These are phyloP conservation scores for Alsophila aescularia DNA, from an alignment of 2,888 invertebrate species.

Conservation along the genomic window DNA sequence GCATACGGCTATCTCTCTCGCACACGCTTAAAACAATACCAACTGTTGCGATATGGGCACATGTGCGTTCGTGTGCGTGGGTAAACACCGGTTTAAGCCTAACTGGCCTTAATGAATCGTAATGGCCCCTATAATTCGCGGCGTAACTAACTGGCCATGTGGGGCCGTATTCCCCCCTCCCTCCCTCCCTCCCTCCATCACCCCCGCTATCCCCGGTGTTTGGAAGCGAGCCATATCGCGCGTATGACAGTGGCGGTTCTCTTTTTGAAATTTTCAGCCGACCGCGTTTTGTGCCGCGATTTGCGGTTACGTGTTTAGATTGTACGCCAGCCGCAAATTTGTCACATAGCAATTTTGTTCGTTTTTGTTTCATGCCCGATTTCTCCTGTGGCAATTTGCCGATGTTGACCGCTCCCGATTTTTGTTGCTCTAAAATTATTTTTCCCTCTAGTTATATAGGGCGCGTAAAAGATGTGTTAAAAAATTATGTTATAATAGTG, in stretches of 20 bases:
- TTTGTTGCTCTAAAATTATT: not conserved
- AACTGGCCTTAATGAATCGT: slow-evolving; percentile 86
- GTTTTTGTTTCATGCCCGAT: slow-evolving; percentile 36
- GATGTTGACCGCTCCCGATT: not conserved
- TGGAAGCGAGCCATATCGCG: slow-evolving; percentile 82
- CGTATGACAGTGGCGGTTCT: slow-evolving; percentile 74
- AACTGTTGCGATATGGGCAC: slow-evolving; percentile 64
- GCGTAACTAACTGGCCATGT: slow-evolving; percentile 85
- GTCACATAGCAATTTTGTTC: slow-evolving; percentile 45
- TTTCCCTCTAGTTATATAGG: no score
- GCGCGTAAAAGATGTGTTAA: no score
- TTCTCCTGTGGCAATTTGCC: slow-evolving; percentile 23
- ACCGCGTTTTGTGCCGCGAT: slow-evolving; percentile 64
- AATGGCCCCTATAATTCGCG: slow-evolving; percentile 86
- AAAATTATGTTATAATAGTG: no score
- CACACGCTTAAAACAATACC: slow-evolving; percentile 65
- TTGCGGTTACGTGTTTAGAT: slow-evolving; percentile 78
- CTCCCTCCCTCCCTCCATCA: slow-evolving; percentile 21
- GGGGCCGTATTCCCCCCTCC: slow-evolving; percentile 61
- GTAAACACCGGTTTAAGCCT: slow-evolving; percentile 85
- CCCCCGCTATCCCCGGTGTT: slow-evolving; percentile 49
- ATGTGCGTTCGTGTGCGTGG: slow-evolving; percentile 71
- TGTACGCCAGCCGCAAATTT: slow-evolving; percentile 56
- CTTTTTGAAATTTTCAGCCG: slow-evolving; percentile 79
- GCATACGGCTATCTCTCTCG: slow-evolving; percentile 52